A percentile compares a stretch with the other conserved stretches of the same genome.
Evolutionary conservation across 2,113 vertebrate species (phyloP).

Genomic region (Sylvia atricapilla): DNA sequence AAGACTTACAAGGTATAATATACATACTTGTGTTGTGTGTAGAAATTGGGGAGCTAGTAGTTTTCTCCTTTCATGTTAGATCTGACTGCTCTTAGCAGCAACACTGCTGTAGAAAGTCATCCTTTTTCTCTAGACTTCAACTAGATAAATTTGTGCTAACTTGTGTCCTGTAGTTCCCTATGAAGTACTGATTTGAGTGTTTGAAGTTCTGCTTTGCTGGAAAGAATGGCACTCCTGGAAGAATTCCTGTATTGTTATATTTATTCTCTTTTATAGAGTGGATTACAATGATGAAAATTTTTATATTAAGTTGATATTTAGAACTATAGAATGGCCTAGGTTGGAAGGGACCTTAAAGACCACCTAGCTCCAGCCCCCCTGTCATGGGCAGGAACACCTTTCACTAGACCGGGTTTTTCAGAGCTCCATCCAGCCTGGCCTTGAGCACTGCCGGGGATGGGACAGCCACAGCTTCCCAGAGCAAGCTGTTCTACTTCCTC

Average conservation of each 20-base stretch:
- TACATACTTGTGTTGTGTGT: conserved; percentile 71
- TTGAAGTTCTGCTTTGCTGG: conserved; percentile 11
- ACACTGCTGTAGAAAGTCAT: conserved; percentile 15
- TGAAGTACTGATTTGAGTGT: conserved; percentile 29
- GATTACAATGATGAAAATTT: background rate
- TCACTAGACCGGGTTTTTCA: background rate
- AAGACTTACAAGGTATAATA: conserved; percentile 76
- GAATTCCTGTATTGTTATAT: background rate
- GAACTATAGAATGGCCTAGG: background rate
- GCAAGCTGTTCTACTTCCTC: background rate
- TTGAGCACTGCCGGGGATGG: background rate
- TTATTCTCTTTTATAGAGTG: background rate
- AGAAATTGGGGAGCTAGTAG: conserved; percentile 67
- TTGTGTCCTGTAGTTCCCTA: conserved; percentile 25
- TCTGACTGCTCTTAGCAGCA: conserved; percentile 31
- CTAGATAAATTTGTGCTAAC: conserved; percentile 43
- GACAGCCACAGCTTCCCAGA: background rate
- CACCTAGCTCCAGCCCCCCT: background rate
- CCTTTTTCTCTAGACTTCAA: conserved; percentile 29
- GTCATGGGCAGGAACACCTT: background rate
- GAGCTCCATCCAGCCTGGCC: background rate
- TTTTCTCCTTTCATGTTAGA: conserved; percentile 61
- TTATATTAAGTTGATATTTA: background rate
- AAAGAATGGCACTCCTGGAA: background rate
- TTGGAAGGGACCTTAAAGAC: background rate